Conservation (phyloP, 2,113 vertebrate species). For the Osmerus eperlanus region DNA sequence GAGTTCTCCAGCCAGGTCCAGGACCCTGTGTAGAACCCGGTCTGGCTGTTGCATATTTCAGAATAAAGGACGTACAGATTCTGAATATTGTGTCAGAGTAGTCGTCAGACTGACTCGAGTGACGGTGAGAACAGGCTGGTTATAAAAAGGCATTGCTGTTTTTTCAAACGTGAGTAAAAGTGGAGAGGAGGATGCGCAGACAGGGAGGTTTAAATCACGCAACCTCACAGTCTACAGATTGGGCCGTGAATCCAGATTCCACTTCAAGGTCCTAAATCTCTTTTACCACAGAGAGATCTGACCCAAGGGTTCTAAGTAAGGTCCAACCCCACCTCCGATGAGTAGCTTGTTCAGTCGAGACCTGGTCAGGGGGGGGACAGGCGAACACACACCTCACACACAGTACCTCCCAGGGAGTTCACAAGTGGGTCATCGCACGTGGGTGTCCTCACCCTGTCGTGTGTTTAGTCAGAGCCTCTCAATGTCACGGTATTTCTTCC, state of each 20-base stretch:
- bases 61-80: constrained; percentile 35
- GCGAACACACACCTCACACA: no score
- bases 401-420: no score
- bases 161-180: not conserved
- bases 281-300: no score
- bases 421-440: not conserved
- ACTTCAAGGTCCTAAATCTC: no score
- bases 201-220: no score
- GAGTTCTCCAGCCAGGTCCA: not conserved
- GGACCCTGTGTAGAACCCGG: constrained; percentile 21
- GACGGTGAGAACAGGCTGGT: constrained; percentile 2
- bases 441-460: not conserved
- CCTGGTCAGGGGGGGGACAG: no score
- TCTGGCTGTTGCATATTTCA: constrained; percentile 53
- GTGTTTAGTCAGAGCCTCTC: constrained; percentile 65
- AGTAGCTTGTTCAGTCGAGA: no score
- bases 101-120: not conserved
- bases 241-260: no score
- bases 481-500: constrained; percentile 79
- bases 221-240: no score
- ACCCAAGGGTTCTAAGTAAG: no score
- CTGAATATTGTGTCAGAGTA: not conserved
- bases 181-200: not conserved
- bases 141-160: not conserved
- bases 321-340: no score